Percentiles rank a stretch among this genome's conserved stretches.
Evolutionary conservation across 2,888 invertebrate species (phyloP).

Genomic region (Steinernema scapterisci): DNA sequence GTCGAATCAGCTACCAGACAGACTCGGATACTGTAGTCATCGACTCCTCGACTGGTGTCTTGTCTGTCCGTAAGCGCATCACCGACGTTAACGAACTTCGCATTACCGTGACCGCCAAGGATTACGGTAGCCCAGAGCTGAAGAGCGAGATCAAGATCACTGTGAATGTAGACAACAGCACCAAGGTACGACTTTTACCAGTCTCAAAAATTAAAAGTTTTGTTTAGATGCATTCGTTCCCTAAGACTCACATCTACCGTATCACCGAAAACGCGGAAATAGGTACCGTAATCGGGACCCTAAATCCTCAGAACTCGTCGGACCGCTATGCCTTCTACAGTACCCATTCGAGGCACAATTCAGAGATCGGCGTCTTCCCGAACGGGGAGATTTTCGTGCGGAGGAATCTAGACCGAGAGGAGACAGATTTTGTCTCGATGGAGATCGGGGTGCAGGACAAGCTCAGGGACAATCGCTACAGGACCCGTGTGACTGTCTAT

Average conservation of each 20-base stretch:
- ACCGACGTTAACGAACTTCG: neutral
- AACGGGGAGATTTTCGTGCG: constrained; percentile 12
- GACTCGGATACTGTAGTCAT: constrained; percentile 4
- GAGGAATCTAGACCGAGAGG: neutral
- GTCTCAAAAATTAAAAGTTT: neutral
- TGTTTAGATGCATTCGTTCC: constrained; percentile 12
- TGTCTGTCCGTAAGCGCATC: neutral
- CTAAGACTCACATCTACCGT: neutral
- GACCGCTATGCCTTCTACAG: constrained; percentile 21
- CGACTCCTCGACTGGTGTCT: neutral
- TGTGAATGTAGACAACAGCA: constrained; percentile 23
- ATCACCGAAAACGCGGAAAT: neutral
- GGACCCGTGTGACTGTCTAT: neutral
- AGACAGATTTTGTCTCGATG: neutral
- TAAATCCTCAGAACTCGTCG: neutral
- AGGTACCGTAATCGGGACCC: constrained; percentile 14
- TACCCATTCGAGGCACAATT: neutral
- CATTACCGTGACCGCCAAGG: constrained; percentile 4
- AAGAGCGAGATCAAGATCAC: neutral
- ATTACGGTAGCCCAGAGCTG: neutral
- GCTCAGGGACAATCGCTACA: constrained; percentile 4
- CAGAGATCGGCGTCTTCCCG: neutral
- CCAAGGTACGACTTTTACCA: neutral
- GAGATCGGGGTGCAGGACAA: neutral
- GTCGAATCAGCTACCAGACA: neutral